These are phyloP conservation scores for Myotis lucifugus DNA, from an alignment of 2,113 vertebrate species.

Conservation along the genomic window DNA sequence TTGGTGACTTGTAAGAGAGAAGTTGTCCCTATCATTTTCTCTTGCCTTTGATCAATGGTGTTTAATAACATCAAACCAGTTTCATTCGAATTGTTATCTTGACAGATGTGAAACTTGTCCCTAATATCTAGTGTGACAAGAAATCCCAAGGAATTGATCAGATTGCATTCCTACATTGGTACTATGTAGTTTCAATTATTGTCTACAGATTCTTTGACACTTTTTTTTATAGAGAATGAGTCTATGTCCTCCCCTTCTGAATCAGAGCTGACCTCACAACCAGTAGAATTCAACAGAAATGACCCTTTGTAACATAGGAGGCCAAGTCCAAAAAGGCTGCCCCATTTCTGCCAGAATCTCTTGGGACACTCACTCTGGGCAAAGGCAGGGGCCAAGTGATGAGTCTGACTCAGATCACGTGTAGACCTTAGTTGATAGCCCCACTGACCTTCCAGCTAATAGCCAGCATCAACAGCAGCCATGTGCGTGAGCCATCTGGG, in stretches of 20 bases:
- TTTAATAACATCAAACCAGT: constrained; percentile 46
- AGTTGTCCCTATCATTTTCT: constrained; percentile 36
- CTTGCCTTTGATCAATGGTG: constrained; percentile 52
- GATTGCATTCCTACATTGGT: not conserved
- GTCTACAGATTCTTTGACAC: not conserved
- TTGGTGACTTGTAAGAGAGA: constrained; percentile 39
- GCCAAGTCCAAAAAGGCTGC: not conserved
- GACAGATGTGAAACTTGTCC: not conserved
- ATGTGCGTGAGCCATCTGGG: not conserved
- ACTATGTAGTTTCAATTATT: not conserved
- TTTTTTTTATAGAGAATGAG: not conserved
- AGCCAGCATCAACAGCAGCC: not conserved
- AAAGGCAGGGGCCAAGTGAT: not conserved
- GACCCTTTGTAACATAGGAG: not conserved
- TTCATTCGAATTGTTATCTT: constrained; percentile 53
- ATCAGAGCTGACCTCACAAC: not conserved
- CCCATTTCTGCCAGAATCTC: not conserved
- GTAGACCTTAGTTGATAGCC: not conserved
- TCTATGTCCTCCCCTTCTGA: not conserved
- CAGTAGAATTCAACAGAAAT: not conserved
- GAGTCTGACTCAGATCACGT: not conserved
- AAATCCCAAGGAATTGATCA: constrained; percentile 19
- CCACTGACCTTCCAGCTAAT: not conserved
- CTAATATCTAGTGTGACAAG: constrained; percentile 20
- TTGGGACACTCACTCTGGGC: not conserved